Percentiles rank a stretch among this genome's conserved stretches.
Evolutionary conservation across 1,140 invertebrate species (phyloP).

Genomic region (Musca domestica): DNA sequence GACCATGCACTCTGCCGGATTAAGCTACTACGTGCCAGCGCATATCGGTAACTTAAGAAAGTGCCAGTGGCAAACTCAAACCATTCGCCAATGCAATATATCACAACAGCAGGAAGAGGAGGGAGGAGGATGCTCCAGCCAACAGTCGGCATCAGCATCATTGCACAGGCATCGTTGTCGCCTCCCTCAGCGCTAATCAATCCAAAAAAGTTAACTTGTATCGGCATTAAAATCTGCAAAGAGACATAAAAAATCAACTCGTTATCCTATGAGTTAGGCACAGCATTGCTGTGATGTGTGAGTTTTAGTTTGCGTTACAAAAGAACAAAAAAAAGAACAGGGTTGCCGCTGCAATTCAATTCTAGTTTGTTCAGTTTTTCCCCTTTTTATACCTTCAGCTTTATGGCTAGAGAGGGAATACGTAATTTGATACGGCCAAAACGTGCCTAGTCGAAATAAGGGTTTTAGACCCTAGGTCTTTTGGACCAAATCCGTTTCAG

Average conservation of each 20-base stretch:
- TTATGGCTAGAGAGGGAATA: no score
- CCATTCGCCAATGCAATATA: not conserved
- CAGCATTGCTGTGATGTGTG: not conserved
- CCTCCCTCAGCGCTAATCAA: conserved; percentile 22
- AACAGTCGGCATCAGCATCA: conserved; percentile 1
- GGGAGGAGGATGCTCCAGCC: not conserved
- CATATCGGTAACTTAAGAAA: not conserved
- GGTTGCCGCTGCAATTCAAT: no score
- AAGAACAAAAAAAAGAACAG: not conserved
- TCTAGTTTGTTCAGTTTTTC: no score
- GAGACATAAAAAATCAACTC: conserved; percentile 52
- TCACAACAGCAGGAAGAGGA: not conserved
- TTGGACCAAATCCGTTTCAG: no score
- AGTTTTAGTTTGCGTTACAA: not conserved
- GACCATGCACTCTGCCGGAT: no score
- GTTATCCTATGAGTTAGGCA: conserved; percentile 34
- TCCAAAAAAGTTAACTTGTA: conserved; percentile 21
- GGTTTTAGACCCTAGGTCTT: no score
- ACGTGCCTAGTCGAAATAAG: no score
- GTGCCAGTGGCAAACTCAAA: conserved; percentile 12
- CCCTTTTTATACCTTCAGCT: no score
- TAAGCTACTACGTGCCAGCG: no score
- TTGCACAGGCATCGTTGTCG: not conserved
- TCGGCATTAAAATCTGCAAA: conserved; percentile 46
- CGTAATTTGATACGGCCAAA: no score